Evolutionary conservation across 2,888 invertebrate species (phyloP).

Genomic region (Spatulosminthurus flaviceps): DNA sequence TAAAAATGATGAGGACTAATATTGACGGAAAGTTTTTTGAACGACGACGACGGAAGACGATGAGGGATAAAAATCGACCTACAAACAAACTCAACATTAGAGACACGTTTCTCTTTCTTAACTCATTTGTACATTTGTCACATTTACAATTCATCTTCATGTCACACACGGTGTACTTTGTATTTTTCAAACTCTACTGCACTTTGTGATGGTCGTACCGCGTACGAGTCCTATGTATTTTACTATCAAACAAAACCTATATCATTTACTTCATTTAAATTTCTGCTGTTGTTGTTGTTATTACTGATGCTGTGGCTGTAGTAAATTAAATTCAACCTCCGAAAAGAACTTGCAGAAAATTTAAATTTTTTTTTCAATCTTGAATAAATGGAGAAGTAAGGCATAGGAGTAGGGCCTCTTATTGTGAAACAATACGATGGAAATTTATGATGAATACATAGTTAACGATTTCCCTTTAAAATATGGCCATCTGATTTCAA

Average conservation of each 20-base stretch:
- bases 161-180: conserved; percentile 2
- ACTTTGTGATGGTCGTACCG: conserved; percentile 2
- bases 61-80: conserved; percentile 32
- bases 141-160: conserved; percentile 35
- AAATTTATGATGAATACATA: not conserved
- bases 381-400: no score
- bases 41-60: not conserved
- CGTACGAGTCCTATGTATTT: not conserved
- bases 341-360: no score
- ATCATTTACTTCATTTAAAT: no score
- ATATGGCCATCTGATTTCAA: not conserved
- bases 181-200: conserved; percentile 14
- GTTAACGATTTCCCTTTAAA: not conserved
- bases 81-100: conserved; percentile 37
- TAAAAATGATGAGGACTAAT: not conserved
- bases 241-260: no score
- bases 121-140: conserved; percentile 41
- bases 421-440: no score
- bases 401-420: no score
- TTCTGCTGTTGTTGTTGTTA: not conserved
- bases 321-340: no score
- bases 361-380: no score
- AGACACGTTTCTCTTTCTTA: conserved; percentile 45
- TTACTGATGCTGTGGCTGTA: not conserved
- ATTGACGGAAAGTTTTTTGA: conserved; percentile 21